Percentiles rank a stretch among this genome's conserved stretches.
Conservation (phyloP, 2,113 vertebrate species). For the Planiliza haematocheilus region DNA sequence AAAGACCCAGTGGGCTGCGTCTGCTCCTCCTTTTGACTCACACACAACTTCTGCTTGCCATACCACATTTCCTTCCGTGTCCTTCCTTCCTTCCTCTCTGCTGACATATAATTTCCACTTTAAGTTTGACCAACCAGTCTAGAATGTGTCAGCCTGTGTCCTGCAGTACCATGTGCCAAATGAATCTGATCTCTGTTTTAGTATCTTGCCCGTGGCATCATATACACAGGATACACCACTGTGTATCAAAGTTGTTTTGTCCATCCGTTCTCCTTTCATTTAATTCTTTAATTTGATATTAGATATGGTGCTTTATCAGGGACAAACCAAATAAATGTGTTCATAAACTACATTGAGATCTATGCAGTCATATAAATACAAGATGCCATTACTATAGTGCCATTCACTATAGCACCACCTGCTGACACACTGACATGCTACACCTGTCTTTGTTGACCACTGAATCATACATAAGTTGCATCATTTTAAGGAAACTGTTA, state of each 20-base stretch:
- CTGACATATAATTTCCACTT: conserved; percentile 69
- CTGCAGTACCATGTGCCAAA: neutral
- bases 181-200: neutral
- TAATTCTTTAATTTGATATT: too few species aligned
- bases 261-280: too few species aligned
- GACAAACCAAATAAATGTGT: too few species aligned
- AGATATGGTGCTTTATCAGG: too few species aligned
- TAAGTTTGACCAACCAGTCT: conserved; percentile 1
- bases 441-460: neutral
- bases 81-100: conserved; percentile 74
- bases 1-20: neutral
- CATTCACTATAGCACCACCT: conserved; percentile 60
- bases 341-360: too few species aligned
- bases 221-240: too few species aligned
- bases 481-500: too few species aligned
- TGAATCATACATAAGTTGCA: too few species aligned
- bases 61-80: conserved; percentile 35
- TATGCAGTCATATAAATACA: too few species aligned
- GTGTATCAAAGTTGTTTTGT: too few species aligned
- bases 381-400: too few species aligned
- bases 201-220: too few species aligned
- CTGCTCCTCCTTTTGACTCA: neutral
- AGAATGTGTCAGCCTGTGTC: neutral
- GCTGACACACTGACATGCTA: conserved; percentile 18
- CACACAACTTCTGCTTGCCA: conserved; percentile 42